phyloP scores from a whole-genome alignment of 2,888 invertebrate genomes.

The Venusia cambrica region DNA sequence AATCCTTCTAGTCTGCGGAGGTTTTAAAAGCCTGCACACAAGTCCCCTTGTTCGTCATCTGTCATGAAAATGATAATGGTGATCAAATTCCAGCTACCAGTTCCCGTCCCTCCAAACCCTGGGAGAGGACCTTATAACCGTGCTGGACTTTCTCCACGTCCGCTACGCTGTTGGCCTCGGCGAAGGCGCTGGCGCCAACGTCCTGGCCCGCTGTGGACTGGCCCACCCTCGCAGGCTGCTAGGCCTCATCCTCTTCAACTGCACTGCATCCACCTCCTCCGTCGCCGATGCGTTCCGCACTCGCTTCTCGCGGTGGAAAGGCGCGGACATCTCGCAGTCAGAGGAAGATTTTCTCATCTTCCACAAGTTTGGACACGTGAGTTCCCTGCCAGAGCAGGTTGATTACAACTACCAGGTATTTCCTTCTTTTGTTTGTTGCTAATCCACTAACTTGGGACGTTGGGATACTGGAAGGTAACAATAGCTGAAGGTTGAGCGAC shows the following conservation, averaged over 20 bases:
- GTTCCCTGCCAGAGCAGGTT: conserved; percentile 66
- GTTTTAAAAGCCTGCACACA: no score
- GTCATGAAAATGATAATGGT: no score
- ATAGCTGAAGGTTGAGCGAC: no score
- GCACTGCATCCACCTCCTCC: conserved; percentile 92
- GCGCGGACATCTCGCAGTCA: conserved; percentile 91
- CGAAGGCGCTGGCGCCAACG: conserved; percentile 94
- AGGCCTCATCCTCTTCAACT: conserved; percentile 92
- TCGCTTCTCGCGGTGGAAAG: conserved; percentile 92
- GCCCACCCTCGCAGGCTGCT: conserved; percentile 89
- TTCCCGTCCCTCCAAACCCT: conserved; percentile 91
- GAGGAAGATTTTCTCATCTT: conserved; percentile 93
- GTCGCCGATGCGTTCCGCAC: conserved; percentile 92
- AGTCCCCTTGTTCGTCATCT: no score
- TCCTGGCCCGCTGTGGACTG: conserved; percentile 91
- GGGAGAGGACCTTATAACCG: conserved; percentile 90
- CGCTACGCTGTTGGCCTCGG: conserved; percentile 92
- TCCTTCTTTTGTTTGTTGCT: conserved; percentile 47
- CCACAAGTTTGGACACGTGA: conserved; percentile 95
- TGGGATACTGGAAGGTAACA: conserved; percentile 21
- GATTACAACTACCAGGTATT: conserved; percentile 66
- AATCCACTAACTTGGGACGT: conserved; percentile 43
- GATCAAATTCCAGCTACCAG: conserved; percentile 78
- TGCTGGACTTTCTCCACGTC: conserved; percentile 90
- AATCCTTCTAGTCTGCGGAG: no score